phyloP scores from a whole-genome alignment of 2,113 vertebrate species.

The Bubalus kerabau region DNA sequence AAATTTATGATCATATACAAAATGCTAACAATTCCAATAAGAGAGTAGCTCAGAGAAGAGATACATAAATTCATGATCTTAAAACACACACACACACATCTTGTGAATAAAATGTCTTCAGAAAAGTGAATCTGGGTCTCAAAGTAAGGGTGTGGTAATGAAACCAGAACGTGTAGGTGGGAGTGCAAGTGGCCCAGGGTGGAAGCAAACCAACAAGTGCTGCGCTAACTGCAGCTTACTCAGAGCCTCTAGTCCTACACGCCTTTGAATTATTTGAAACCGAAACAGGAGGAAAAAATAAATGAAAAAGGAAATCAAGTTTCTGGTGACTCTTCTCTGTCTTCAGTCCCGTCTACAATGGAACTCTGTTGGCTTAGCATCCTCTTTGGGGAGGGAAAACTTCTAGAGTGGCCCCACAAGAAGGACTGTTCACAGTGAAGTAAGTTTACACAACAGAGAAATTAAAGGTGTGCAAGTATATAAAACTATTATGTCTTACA shows the following conservation, averaged over 20 bases:
- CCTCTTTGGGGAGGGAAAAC: conserved; percentile 32
- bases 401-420: conserved; percentile 40
- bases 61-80: background rate
- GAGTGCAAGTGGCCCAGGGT: background rate
- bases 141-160: background rate
- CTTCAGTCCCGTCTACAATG: conserved; percentile 21
- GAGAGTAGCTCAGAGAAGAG: background rate
- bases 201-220: background rate
- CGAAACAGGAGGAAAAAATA: background rate
- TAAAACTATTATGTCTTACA: background rate
- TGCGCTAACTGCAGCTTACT: background rate
- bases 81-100: background rate
- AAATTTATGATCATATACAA: background rate
- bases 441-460: background rate
- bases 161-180: background rate
- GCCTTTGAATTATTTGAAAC: background rate
- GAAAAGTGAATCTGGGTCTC: background rate
- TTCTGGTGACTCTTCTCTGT: background rate
- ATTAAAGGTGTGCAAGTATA: background rate
- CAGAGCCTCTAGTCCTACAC: background rate
- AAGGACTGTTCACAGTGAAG: background rate
- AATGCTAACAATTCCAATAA: background rate
- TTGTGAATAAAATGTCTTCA: background rate
- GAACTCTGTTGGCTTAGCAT: conserved; percentile 18
- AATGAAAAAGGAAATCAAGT: background rate